Base-by-base conservation (phyloP, 1,140 invertebrate genomes). In the Drosophila ironensis region DNA sequence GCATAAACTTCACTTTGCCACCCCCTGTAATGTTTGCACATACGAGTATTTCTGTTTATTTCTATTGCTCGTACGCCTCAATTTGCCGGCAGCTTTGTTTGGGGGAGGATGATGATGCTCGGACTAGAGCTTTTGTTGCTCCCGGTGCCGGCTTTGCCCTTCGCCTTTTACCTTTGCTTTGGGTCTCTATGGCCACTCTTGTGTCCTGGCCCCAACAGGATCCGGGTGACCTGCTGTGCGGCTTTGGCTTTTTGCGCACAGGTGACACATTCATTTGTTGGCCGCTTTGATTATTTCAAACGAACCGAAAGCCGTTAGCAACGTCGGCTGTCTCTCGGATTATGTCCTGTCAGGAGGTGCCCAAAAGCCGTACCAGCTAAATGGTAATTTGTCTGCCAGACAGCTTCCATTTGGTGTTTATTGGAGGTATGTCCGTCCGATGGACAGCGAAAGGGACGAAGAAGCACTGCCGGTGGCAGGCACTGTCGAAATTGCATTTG, bases 201-300 rank as follows among this genome's bases (percentile, higher is more conserved):
- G 14, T 33, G 12, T n/a, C 20, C 8, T 14, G 22, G 9, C 20
- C 14, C 20, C 33, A n/a, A 11, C 27, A 22, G 40, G 19, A 3
- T 14, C n/a, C n/a, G 5, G 14, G 33, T 8, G 7, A 24, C 14
- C 22, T 44, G 22, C 41, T 22, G 19, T 16, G 24, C 9, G 12
- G 35, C 35, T 70, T 48, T 72, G 66, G 35, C 46, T 53, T 63
- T 75, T 59, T 75, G 71, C 72, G 67, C 64, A 64, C 77, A 72
- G 61, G 50, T 86, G 80, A 86, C 80, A 86, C 59, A 80, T 86
- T 75, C 80, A 75, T 75, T 86, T 84, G 72, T 68, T 72, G 70
- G 48, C 4, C 50, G 42, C 73, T 75, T 86, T 86, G 71, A 86
- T 86, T 86, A 86, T 86, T 72, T 67, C 40, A 80, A 75, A 72